Percentiles rank a stretch among this genome's conserved stretches.
Evolutionary conservation across 2,113 vertebrate species (phyloP).

Genomic region (Ochotona princeps): DNA sequence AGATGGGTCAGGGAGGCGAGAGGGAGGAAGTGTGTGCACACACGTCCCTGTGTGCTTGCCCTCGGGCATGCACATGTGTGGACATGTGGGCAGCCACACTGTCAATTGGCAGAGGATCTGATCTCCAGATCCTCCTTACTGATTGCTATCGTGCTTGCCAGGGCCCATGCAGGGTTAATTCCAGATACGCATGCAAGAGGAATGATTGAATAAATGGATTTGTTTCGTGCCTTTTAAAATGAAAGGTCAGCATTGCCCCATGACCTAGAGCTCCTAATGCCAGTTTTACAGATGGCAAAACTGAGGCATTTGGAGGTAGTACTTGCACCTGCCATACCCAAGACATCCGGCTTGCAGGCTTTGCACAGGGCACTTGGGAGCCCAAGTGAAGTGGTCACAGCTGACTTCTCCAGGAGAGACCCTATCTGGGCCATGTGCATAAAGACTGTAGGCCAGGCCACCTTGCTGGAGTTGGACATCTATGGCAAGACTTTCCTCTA

Average conservation of each 20-base stretch:
- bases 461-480: background rate
- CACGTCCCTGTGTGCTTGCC: background rate
- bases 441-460: background rate
- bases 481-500: background rate
- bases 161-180: rapidly evolving
- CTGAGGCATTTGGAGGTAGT: background rate
- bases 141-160: background rate
- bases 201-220: background rate
- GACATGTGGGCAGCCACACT: background rate
- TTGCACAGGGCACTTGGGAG: background rate
- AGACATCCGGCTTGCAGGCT: background rate
- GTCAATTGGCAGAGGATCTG: background rate
- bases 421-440: background rate
- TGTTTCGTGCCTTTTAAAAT: background rate
- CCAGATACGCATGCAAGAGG: background rate
- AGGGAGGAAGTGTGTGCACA: too few relatives aligned
- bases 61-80: background rate
- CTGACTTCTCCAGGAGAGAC: background rate
- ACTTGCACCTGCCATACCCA: background rate
- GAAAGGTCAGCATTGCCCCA: background rate
- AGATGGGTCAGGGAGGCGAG: background rate
- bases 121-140: background rate
- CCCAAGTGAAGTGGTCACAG: background rate
- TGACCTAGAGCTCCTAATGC: background rate
- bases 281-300: slow-evolving; percentile 48